Conservation (phyloP, 2,797 vertebrate species). For the Phrynocephalus vlangalii region DNA sequence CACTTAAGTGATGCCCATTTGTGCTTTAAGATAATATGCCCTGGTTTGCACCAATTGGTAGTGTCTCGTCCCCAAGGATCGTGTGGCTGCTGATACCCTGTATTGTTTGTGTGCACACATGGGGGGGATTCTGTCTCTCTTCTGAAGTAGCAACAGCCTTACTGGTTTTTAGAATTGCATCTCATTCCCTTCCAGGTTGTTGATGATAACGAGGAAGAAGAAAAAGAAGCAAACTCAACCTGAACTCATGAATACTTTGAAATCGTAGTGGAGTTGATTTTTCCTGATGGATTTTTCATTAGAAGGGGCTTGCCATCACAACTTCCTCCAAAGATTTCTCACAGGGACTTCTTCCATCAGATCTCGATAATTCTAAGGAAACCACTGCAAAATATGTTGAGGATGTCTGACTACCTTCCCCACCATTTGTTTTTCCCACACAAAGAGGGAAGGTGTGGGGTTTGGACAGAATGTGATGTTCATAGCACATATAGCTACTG, state of each 20-base stretch:
- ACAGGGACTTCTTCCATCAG: constrained; percentile 16
- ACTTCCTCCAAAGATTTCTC: constrained; percentile 6
- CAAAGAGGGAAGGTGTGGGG: not conserved
- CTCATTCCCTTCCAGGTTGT: constrained; percentile 73
- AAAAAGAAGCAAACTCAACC: constrained; percentile 76
- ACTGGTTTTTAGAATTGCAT: not conserved
- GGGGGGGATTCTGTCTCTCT: not conserved
- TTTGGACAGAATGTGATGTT: not conserved
- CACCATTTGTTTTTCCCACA: not conserved
- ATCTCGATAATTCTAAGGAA: not conserved
- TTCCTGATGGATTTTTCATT: constrained; percentile 29
- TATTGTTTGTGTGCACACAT: not conserved
- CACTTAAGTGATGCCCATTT: not conserved
- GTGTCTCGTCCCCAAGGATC: not conserved
- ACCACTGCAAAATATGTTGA: not conserved
- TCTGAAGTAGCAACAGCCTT: constrained; percentile 6
- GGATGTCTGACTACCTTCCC: rapidly evolving
- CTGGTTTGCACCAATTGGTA: not conserved
- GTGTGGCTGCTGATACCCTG: not conserved
- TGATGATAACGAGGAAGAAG: constrained; percentile 73
- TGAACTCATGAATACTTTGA: constrained; percentile 60
- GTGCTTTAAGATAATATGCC: not conserved
- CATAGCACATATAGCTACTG: not conserved
- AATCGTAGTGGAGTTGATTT: constrained; percentile 35
- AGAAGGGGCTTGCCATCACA: not conserved